phyloP scores from a whole-genome alignment of 2,888 invertebrate genomes.

The Copidosoma aretas region DNA sequence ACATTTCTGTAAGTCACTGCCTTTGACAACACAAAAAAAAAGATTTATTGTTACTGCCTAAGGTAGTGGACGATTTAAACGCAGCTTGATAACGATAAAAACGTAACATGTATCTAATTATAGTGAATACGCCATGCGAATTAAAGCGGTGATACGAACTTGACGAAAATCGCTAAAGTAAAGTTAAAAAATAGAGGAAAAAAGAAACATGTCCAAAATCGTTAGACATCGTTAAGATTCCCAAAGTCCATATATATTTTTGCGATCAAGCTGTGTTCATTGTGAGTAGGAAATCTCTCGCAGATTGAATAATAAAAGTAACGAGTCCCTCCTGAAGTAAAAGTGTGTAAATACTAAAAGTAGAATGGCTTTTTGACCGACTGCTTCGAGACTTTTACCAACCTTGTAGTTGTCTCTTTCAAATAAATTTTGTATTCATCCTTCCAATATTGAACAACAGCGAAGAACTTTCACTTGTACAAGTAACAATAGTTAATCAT shows the following conservation, averaged over 20 bases:
- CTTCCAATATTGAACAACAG: not conserved
- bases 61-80: slow-evolving; percentile 31
- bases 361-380: slow-evolving; percentile 22
- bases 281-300: slow-evolving; percentile 25
- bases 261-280: slow-evolving; percentile 34
- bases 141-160: slow-evolving; percentile 9
- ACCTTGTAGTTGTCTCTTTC: not conserved
- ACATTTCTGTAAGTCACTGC: slow-evolving; percentile 25
- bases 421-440: not conserved
- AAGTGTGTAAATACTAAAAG: slow-evolving; percentile 32
- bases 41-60: slow-evolving; percentile 20
- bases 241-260: slow-evolving; percentile 21
- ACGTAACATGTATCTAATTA: slow-evolving; percentile 1
- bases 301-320: slow-evolving; percentile 6
- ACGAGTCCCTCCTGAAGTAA: slow-evolving; percentile 6
- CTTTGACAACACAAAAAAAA: slow-evolving; percentile 9
- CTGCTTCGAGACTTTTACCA: not conserved
- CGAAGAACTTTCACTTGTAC: slow-evolving; percentile 12
- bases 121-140: slow-evolving; percentile 13
- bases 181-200: not conserved
- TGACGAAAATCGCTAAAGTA: not conserved
- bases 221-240: slow-evolving; percentile 1
- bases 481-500: slow-evolving; percentile 3
- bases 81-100: slow-evolving; percentile 16
- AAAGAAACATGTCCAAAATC: slow-evolving; percentile 12